Evolutionary conservation across 2,888 invertebrate genomes (phyloP).

Genomic region (Xanthorhoe spadicearia): DNA sequence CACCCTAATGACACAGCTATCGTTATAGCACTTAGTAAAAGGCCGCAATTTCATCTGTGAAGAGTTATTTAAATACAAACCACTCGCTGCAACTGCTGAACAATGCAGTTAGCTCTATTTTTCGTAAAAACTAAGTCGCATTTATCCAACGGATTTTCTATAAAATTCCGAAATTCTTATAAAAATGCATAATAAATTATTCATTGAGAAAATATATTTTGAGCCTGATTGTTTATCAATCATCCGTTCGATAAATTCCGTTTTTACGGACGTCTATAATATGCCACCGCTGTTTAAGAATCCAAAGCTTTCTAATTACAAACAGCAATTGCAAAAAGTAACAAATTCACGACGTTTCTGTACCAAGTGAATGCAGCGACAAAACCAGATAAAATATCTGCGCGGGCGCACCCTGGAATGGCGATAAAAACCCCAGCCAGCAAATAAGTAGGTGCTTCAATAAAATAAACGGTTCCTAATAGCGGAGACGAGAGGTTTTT

Average conservation of each 20-base stretch:
- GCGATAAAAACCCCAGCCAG: constrained; percentile 61
- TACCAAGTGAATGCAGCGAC: constrained; percentile 52
- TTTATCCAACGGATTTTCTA: no score
- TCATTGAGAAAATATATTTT: no score
- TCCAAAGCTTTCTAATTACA: constrained; percentile 15
- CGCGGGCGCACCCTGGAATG: constrained; percentile 55
- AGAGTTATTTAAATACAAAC: neutral
- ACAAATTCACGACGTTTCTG: constrained; percentile 51
- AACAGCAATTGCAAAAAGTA: constrained; percentile 24
- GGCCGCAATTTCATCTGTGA: neutral
- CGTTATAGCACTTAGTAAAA: neutral
- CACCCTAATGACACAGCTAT: neutral
- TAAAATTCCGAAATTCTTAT: no score
- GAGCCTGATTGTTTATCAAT: no score
- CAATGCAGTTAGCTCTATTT: no score
- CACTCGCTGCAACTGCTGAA: neutral
- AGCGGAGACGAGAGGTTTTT: neutral
- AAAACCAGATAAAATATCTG: constrained; percentile 56
- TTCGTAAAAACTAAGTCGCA: no score
- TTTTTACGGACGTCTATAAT: neutral
- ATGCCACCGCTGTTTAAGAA: neutral
- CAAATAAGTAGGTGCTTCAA: constrained; percentile 69
- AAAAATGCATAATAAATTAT: no score
- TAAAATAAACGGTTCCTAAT: constrained; percentile 73
- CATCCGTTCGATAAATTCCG: no score